Percentiles rank a stretch among this genome's conserved stretches.
Conservation (phyloP, 2,797 vertebrate genomes). For the Channallabes apus region DNA sequence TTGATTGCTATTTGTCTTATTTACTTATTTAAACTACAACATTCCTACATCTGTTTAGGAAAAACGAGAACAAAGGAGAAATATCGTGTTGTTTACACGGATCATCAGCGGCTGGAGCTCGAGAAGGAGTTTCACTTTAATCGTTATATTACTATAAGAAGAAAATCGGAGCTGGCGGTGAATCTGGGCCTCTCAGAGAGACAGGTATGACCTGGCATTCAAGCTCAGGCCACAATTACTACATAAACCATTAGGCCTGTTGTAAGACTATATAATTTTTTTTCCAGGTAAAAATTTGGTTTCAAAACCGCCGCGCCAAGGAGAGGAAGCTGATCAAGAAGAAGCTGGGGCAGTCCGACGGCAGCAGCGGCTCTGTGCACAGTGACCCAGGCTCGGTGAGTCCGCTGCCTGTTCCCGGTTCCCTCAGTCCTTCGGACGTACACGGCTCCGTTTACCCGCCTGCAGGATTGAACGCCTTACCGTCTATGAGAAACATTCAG, state of each 20-base stretch:
- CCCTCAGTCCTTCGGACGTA: slow-evolving; percentile 84
- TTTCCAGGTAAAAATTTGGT: slow-evolving; percentile 93
- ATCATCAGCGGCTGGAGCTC: slow-evolving; percentile 93
- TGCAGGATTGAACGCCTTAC: slow-evolving; percentile 81
- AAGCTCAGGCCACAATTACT: neutral
- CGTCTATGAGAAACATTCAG: slow-evolving; percentile 85
- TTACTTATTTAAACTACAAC: neutral
- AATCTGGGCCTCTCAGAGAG: slow-evolving; percentile 92
- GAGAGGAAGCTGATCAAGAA: slow-evolving; percentile 94
- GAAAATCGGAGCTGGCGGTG: slow-evolving; percentile 91
- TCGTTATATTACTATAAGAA: slow-evolving; percentile 92
- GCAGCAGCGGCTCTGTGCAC: slow-evolving; percentile 85
- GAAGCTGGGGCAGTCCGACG: slow-evolving; percentile 90
- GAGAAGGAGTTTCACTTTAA: slow-evolving; percentile 98
- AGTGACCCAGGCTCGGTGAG: slow-evolving; percentile 92
- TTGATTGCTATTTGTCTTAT: neutral
- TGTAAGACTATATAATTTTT: slow-evolving; percentile 27
- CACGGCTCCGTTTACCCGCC: slow-evolving; percentile 82
- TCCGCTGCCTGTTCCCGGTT: slow-evolving; percentile 80
- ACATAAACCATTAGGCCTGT: neutral
- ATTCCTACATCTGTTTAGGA: slow-evolving; percentile 68
- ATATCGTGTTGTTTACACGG: slow-evolving; percentile 93
- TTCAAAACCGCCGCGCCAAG: slow-evolving; percentile 93
- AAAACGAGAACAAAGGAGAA: slow-evolving; percentile 98
- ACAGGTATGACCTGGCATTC: slow-evolving; percentile 76